Conservation (phyloP, 2,888 invertebrate species). For the Sabatieria punctata region DNA sequence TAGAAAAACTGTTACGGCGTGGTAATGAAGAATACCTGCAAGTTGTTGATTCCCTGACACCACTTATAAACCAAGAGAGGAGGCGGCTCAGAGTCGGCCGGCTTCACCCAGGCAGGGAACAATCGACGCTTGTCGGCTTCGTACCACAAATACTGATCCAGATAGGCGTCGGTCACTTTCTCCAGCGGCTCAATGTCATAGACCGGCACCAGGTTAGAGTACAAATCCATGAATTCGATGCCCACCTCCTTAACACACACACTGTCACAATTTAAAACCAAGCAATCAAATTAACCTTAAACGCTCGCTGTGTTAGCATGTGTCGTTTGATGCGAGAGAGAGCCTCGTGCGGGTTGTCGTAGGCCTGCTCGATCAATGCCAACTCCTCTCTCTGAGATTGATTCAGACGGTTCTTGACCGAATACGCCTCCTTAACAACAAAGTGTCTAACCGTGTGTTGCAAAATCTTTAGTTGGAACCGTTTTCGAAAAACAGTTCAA, state of each 20-base stretch:
- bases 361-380: constrained; percentile 96
- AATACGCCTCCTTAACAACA: constrained; percentile 26
- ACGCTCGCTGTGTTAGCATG: constrained; percentile 87
- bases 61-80: constrained; percentile 69
- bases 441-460: too few species aligned
- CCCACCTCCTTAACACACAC: constrained; percentile 60
- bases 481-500: too few species aligned
- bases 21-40: too few species aligned
- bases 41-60: constrained; percentile 53
- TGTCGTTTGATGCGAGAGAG: constrained; percentile 97
- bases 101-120: constrained; percentile 98
- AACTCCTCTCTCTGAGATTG: constrained; percentile 97
- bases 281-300: constrained; percentile 49
- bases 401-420: constrained; percentile 50
- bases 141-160: constrained; percentile 94
- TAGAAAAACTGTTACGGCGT: too few species aligned
- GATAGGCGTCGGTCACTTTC: constrained; percentile 97
- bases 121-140: constrained; percentile 92
- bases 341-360: constrained; percentile 98
- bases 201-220: constrained; percentile 93
- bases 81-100: constrained; percentile 90
- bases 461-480: too few species aligned
- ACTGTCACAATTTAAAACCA: too few species aligned
- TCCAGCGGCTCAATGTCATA: constrained; percentile 98
- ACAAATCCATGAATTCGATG: constrained; percentile 99